Evolutionary conservation across 2,888 invertebrate genomes (phyloP).

Genomic region (Teinopalpus imperialis): DNA sequence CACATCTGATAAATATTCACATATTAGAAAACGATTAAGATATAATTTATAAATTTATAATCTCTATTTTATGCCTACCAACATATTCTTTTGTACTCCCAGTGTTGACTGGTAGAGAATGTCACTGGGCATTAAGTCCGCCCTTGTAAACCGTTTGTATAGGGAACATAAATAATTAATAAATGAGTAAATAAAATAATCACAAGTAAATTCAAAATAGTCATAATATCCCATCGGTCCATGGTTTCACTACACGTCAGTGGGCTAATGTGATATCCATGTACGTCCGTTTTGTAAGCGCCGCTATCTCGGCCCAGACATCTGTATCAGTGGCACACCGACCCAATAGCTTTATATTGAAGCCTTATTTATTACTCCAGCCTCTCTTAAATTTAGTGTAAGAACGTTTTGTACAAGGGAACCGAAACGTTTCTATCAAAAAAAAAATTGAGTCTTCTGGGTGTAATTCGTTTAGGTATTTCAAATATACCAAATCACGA

Average conservation of each 20-base stretch:
- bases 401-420: slow-evolving; percentile 43
- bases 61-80: no score
- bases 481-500: not conserved
- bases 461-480: not conserved
- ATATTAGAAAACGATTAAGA: no score
- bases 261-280: slow-evolving; percentile 76
- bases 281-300: slow-evolving; percentile 64
- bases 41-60: no score
- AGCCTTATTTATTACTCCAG: slow-evolving; percentile 69
- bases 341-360: slow-evolving; percentile 71
- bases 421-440: slow-evolving; percentile 38
- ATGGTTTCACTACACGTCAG: slow-evolving; percentile 48
- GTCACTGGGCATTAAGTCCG: no score
- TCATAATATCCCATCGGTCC: slow-evolving; percentile 31
- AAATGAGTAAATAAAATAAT: no score
- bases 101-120: no score
- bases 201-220: slow-evolving; percentile 7
- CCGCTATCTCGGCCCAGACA: slow-evolving; percentile 73
- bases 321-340: slow-evolving; percentile 76
- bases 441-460: slow-evolving; percentile 17
- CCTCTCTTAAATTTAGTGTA: slow-evolving; percentile 59
- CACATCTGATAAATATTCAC: no score
- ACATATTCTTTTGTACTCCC: no score
- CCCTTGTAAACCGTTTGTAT: no score
- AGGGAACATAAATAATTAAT: no score